phyloP scores from a whole-genome alignment of 2,797 vertebrate species.

The Monodelphis domestica region DNA sequence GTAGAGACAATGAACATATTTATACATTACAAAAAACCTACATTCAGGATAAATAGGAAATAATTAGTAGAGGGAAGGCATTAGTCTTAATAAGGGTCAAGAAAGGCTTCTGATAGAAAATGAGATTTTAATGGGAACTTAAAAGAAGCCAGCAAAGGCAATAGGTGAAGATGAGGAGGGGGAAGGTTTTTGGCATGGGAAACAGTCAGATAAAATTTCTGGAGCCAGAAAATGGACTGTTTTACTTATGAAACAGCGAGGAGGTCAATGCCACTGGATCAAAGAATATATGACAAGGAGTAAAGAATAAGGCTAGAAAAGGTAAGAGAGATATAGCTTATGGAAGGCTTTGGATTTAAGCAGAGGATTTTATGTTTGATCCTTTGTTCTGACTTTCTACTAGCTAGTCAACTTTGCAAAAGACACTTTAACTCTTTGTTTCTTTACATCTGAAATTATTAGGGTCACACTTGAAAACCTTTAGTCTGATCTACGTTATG shows the following conservation, averaged over 20 bases:
- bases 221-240: not conserved
- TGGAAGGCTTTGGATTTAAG: not conserved
- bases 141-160: not conserved
- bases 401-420: not conserved
- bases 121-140: not conserved
- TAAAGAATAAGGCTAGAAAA: not conserved
- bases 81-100: not conserved
- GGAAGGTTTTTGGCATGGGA: not conserved
- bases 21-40: not conserved
- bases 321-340: not conserved
- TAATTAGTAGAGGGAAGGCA: not conserved
- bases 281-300: not conserved
- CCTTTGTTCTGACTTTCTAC: not conserved
- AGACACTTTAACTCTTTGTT: not conserved
- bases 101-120: not conserved
- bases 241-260: not conserved
- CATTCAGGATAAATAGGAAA: not conserved
- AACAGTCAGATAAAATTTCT: not conserved
- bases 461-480: conserved; percentile 33
- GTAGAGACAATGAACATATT: not conserved
- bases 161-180: not conserved
- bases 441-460: conserved; percentile 46
- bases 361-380: not conserved
- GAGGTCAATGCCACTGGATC: not conserved
- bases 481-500: conserved; percentile 6